A percentile compares a stretch with the other conserved stretches of the same genome.
These are phyloP conservation scores for Aphaenogaster rudis DNA, from an alignment of 1,140 invertebrate species.

Conservation along the genomic window DNA sequence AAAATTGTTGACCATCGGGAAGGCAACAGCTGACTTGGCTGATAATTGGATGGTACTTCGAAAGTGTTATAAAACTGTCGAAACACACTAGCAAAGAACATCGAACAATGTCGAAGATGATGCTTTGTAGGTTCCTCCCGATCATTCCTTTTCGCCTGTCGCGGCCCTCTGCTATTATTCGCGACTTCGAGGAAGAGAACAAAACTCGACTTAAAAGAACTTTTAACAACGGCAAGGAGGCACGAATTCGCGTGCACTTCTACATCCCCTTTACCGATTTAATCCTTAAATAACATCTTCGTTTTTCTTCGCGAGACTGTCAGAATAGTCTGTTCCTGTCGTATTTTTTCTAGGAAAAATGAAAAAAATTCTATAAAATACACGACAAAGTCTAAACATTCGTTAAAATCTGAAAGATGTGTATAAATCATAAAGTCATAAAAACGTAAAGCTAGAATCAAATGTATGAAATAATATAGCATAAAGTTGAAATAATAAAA, in stretches of 20 bases:
- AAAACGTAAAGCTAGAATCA: neutral
- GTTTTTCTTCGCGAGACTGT: neutral
- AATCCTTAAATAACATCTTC: conserved; percentile 48
- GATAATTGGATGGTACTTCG: conserved; percentile 72
- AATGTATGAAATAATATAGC: neutral
- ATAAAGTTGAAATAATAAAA: conserved; percentile 20
- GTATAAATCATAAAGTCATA: neutral
- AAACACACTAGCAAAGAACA: conserved; percentile 55
- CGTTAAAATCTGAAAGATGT: neutral
- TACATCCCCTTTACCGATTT: conserved; percentile 39
- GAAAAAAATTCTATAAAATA: neutral
- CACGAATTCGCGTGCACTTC: conserved; percentile 76
- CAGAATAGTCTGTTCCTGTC: neutral
- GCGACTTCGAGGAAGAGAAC: conserved; percentile 70
- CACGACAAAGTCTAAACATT: neutral
- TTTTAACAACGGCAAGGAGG: conserved; percentile 78
- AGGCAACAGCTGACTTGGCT: conserved; percentile 39
- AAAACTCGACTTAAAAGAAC: conserved; percentile 68
- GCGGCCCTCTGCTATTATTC: conserved; percentile 67
- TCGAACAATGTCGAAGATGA: conserved; percentile 70
- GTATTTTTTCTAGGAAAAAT: neutral
- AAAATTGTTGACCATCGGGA: neutral
- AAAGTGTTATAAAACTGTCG: conserved; percentile 69
- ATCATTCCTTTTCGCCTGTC: conserved; percentile 56
- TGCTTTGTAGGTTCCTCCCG: neutral